Conservation (phyloP, 2,113 vertebrate species). For the Megalops atlanticus region DNA sequence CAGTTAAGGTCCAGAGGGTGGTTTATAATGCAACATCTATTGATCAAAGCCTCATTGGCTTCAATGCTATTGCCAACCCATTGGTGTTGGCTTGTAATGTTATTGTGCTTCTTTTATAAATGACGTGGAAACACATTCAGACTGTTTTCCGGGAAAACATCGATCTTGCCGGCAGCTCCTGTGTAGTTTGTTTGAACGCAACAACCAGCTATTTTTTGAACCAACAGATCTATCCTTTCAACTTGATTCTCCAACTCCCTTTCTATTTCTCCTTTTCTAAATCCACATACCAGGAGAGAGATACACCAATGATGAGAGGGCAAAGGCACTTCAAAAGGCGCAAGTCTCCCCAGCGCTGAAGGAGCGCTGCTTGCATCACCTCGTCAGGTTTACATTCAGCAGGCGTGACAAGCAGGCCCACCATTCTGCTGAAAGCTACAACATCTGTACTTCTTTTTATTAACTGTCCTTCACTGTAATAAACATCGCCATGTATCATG, state of each 20-base stretch:
- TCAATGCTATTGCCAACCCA: too few species aligned
- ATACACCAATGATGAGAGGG: neutral
- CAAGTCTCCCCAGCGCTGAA: neutral
- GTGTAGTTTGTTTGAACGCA: too few species aligned
- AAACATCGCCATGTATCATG: neutral
- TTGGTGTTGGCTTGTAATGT: too few species aligned
- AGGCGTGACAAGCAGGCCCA: neutral
- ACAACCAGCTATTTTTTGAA: too few species aligned
- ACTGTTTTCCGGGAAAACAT: too few species aligned
- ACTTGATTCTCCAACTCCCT: neutral
- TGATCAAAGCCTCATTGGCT: too few species aligned
- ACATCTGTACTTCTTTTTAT: neutral
- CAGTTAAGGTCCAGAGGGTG: too few species aligned
- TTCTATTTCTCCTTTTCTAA: neutral
- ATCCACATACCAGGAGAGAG: neutral
- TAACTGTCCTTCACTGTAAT: neutral
- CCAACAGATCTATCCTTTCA: neutral
- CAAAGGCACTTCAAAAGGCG: neutral
- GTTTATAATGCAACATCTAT: too few species aligned
- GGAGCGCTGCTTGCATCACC: neutral
- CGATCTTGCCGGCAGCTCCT: too few species aligned
- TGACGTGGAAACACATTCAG: too few species aligned
- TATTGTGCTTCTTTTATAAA: too few species aligned
- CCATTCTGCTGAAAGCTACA: neutral
- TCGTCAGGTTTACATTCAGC: neutral